phyloP scores from a whole-genome alignment of 2,113 vertebrate species.

The Centropus bengalensis region DNA sequence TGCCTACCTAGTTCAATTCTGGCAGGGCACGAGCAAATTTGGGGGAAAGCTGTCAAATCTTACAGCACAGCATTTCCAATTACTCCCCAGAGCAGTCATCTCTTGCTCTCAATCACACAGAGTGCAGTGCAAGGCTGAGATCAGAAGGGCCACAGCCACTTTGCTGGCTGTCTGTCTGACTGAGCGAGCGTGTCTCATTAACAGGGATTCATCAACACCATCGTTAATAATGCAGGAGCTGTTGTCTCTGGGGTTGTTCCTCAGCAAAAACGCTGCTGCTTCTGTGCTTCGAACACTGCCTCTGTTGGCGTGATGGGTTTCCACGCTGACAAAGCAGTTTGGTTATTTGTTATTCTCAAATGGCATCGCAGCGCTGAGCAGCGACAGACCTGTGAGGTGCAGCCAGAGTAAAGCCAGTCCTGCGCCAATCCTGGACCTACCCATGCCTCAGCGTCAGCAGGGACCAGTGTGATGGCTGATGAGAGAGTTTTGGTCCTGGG shows the following conservation, averaged over 20 bases:
- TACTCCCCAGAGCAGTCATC: neutral
- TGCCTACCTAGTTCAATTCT: neutral
- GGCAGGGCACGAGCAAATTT: neutral
- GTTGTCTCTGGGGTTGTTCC: constrained; percentile 56
- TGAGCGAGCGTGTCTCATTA: constrained; percentile 35
- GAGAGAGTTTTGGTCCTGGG: neutral
- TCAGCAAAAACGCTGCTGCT: constrained; percentile 36
- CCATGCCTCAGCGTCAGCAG: neutral
- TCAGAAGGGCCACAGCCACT: neutral
- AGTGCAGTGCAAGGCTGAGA: neutral
- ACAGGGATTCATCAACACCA: constrained; percentile 43
- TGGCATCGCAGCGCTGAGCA: neutral
- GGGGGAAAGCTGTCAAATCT: neutral
- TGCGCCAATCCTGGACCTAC: neutral
- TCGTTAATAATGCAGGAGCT: constrained; percentile 70
- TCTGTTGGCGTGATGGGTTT: constrained; percentile 20
- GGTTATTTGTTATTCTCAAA: constrained; percentile 13
- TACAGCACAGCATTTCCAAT: neutral
- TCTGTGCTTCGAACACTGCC: constrained; percentile 42
- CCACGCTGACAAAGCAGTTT: constrained; percentile 40
- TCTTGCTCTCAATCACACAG: neutral
- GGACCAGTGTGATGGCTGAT: neutral
- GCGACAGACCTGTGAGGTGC: neutral
- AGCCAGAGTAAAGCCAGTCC: neutral
- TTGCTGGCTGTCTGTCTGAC: constrained; percentile 5